Percentiles rank a stretch among this genome's conserved stretches.
phyloP scores from a whole-genome alignment of 2,113 vertebrate species.

The Chaetops frenatus region DNA sequence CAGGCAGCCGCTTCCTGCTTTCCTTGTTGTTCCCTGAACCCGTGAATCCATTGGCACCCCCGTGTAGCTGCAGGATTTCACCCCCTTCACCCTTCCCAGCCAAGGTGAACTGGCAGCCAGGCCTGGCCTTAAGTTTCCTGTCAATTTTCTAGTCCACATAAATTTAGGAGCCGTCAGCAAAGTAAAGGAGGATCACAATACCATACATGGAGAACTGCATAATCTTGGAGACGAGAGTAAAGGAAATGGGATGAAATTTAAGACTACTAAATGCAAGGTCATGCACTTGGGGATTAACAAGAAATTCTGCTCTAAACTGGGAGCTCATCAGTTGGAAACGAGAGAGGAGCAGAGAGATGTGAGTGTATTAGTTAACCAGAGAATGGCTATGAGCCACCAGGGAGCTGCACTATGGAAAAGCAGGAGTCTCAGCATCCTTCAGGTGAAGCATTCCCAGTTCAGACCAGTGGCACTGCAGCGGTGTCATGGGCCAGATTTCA shows the following conservation, averaged over 20 bases:
- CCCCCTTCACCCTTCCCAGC: background rate
- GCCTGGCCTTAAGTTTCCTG: slow-evolving; percentile 11
- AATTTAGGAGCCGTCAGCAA: slow-evolving; percentile 62
- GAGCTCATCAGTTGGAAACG: slow-evolving; percentile 54
- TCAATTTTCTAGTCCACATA: slow-evolving; percentile 35
- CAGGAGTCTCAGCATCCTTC: background rate
- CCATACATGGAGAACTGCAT: slow-evolving; percentile 59
- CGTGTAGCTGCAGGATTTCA: background rate
- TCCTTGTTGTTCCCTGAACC: background rate
- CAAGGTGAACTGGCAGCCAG: background rate
- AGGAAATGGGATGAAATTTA: slow-evolving; percentile 66
- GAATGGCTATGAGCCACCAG: background rate
- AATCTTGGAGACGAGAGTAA: slow-evolving; percentile 58
- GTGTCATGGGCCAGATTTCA: background rate
- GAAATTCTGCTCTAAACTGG: slow-evolving; percentile 61
- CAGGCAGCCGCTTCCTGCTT: fast-evolving
- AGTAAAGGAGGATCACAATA: slow-evolving; percentile 61
- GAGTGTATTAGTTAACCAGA: slow-evolving; percentile 36
- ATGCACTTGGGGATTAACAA: slow-evolving; percentile 65
- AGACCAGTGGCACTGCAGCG: no score
- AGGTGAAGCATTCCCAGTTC: background rate
- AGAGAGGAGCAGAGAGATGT: slow-evolving; percentile 44
- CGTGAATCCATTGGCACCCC: fast-evolving
- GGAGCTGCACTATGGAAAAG: background rate
- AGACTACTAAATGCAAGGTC: slow-evolving; percentile 68